phyloP scores from a whole-genome alignment of 2,888 invertebrate genomes.

The Euplexia lucipara region DNA sequence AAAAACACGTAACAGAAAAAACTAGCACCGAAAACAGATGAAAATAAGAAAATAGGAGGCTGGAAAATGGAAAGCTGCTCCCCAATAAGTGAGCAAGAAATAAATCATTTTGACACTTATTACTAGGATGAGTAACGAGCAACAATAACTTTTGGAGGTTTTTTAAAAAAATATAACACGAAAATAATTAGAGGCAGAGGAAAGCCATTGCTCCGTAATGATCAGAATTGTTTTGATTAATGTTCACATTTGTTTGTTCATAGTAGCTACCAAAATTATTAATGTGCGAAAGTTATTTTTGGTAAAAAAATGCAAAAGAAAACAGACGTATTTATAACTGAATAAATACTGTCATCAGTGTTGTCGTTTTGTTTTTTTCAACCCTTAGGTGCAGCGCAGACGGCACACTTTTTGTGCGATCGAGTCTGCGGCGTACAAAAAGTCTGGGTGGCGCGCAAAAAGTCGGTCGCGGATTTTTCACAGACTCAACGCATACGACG shows the following conservation, averaged over 20 bases:
- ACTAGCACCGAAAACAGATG: slow-evolving; percentile 49
- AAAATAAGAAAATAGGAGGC: slow-evolving; percentile 60
- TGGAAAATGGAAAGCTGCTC: slow-evolving; percentile 59
- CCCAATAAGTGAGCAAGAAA: slow-evolving; percentile 71
- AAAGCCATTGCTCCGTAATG: slow-evolving; percentile 63
- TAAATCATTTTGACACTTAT: slow-evolving; percentile 82
- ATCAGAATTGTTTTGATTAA: slow-evolving; percentile 56
- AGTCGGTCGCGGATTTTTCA: too few species aligned
- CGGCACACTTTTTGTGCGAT: too few species aligned
- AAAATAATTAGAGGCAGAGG: slow-evolving; percentile 69
- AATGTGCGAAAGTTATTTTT: slow-evolving; percentile 22
- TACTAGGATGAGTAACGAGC: slow-evolving; percentile 79
- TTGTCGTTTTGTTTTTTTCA: background rate
- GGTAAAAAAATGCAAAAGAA: background rate
- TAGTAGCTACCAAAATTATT: slow-evolving; percentile 15
- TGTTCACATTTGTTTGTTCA: slow-evolving; percentile 46
- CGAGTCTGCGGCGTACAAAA: too few species aligned
- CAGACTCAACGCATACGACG: too few species aligned
- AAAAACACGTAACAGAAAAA: slow-evolving; percentile 26
- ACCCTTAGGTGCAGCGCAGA: too few species aligned
- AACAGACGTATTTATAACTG: background rate
- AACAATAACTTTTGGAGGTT: slow-evolving; percentile 69
- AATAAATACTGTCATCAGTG: background rate
- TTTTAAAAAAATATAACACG: slow-evolving; percentile 70
- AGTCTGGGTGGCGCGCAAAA: too few species aligned